Evolutionary conservation across 35 echinoderm and acorn worm genomes (phyloP), one percentile per base, ranked within the genome.

Genomic region (Ophiothrix spiculata): DNA sequence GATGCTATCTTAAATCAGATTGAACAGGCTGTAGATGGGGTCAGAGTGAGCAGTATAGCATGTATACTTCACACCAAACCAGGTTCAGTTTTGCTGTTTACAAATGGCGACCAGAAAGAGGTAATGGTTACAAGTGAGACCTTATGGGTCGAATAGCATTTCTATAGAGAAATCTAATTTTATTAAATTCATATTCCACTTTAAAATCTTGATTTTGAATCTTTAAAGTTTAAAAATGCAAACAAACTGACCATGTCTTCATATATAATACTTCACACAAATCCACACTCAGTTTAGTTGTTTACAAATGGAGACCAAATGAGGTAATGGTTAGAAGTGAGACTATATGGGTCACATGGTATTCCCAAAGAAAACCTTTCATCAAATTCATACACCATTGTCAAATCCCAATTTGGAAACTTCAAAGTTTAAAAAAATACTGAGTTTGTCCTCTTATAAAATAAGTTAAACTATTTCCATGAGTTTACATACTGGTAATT

Each of bases 91-190:
- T 40, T 93, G 35, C 45, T 98, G 69, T 98, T 88, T 42, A 91
- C 81, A 23, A 98, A 90, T 81, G 92, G 92, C 23, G 95, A 94
- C 2, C 83, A 88, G 35, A 98, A 89, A 88, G 95, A 98, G 95
- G 95, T 98, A 74, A 80, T 88, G 34, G n/a, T n/a, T n/a, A n/a
- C n/a, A n/a, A n/a, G n/a, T n/a, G n/a, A n/a, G n/a, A n/a, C n/a
- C n/a, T n/a, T n/a, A n/a, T n/a, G n/a, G n/a, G n/a, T n/a, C n/a
- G n/a, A n/a, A n/a, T n/a, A n/a, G n/a, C n/a, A n/a, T n/a, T n/a
- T n/a, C n/a, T n/a, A n/a, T n/a, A n/a, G n/a, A n/a, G n/a, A n/a
- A n/a, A n/a, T n/a, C n/a, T n/a, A n/a, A n/a, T n/a, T n/a, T n/a
- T n/a, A n/a, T n/a, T n/a, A n/a, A n/a, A n/a, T n/a, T n/a, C n/a